phyloP scores from a whole-genome alignment of 2,113 vertebrate genomes.

The Malurus cyaneus region DNA sequence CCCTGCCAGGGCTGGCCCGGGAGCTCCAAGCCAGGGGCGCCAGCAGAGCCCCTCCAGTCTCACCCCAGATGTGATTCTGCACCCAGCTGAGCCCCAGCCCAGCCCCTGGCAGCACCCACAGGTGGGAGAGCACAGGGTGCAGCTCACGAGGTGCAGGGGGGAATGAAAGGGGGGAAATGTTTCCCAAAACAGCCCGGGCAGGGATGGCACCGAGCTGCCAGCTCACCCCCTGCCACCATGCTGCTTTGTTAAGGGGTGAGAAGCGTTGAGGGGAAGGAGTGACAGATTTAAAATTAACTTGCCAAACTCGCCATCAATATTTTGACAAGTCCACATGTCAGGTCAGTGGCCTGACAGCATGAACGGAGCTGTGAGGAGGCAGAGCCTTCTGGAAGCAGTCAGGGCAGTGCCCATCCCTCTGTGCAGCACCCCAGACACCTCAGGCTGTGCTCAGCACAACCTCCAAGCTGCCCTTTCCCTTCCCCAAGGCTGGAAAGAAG shows the following conservation, averaged over 20 bases:
- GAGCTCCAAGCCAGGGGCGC: neutral
- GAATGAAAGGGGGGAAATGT: accelerated
- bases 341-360: constrained; percentile 57
- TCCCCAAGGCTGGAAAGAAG: neutral
- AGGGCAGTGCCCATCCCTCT: neutral
- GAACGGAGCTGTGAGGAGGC: neutral
- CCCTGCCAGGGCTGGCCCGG: neutral
- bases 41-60: neutral
- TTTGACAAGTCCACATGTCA: constrained; percentile 55
- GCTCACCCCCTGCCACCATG: neutral
- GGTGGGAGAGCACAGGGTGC: accelerated
- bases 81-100: neutral
- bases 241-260: constrained; percentile 61
- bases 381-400: neutral
- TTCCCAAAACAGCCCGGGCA: neutral
- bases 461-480: neutral
- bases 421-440: accelerated
- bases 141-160: neutral
- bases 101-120: neutral
- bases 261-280: constrained; percentile 22
- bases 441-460: accelerated
- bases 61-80: neutral
- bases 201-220: neutral
- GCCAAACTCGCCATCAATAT: constrained; percentile 69
- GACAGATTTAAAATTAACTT: constrained; percentile 76